Evolutionary conservation across 2,797 vertebrate genomes (phyloP).

Genomic region (Neosalanx taihuensis): DNA sequence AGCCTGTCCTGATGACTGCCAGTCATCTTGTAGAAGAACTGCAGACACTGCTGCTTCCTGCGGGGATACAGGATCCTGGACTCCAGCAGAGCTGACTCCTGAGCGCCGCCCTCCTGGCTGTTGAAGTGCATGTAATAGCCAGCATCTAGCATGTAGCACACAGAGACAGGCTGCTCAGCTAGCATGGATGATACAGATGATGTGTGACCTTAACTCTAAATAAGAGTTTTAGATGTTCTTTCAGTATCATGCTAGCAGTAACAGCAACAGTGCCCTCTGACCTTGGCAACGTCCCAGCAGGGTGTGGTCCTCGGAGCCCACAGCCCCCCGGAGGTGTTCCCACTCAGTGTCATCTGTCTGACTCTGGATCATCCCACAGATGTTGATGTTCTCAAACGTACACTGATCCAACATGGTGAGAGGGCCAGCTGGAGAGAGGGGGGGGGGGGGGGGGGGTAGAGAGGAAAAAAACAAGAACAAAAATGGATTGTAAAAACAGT

Average conservation of each 20-base stretch:
- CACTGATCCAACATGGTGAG: constrained; percentile 89
- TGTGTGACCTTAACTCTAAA: not conserved
- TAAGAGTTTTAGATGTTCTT: not conserved
- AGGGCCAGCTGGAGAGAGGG: constrained; percentile 68
- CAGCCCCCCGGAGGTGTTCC: constrained; percentile 47
- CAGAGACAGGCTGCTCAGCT: not conserved
- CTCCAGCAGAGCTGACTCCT: constrained; percentile 79
- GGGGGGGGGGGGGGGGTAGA: too few species aligned
- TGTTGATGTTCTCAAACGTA: constrained; percentile 81
- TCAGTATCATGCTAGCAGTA: not conserved
- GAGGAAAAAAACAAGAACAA: too few species aligned
- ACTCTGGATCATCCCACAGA: constrained; percentile 92
- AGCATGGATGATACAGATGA: not conserved
- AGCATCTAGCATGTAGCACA: constrained; percentile 66
- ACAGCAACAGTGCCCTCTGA: constrained; percentile 47
- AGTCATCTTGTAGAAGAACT: constrained; percentile 90
- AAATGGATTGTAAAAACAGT: too few species aligned
- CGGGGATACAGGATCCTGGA: constrained; percentile 87
- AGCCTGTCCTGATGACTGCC: constrained; percentile 78
- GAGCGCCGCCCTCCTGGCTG: constrained; percentile 62
- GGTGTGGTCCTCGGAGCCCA: constrained; percentile 75
- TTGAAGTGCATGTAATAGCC: constrained; percentile 84
- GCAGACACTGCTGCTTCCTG: constrained; percentile 84
- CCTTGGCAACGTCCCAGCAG: constrained; percentile 79
- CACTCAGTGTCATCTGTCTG: constrained; percentile 73